phyloP scores from a whole-genome alignment of 2,888 invertebrate species.

The Malthinus flaveolus region DNA sequence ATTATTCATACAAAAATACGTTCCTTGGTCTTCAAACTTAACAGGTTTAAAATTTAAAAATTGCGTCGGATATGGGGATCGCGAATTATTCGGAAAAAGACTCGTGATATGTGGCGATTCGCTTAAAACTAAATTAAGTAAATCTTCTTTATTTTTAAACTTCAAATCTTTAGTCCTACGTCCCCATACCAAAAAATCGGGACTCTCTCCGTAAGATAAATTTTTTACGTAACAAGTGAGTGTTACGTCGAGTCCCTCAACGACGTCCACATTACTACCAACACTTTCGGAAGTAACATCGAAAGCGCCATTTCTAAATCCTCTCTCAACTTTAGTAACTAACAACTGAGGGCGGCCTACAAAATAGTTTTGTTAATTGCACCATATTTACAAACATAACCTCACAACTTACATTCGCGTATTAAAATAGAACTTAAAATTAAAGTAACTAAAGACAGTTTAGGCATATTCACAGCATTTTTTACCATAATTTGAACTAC shows the following conservation, averaged over 20 bases:
- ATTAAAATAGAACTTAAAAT: background rate
- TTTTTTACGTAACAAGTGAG: background rate
- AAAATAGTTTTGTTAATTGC: constrained; percentile 7
- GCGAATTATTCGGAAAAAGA: too few relatives aligned
- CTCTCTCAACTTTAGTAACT: background rate
- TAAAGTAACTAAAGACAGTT: constrained; percentile 3
- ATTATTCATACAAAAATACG: constrained; percentile 48
- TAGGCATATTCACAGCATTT: constrained; percentile 16
- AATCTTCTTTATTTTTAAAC: constrained; percentile 12
- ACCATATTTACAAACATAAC: constrained; percentile 7
- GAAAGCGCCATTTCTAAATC: too few relatives aligned
- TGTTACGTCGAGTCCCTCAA: background rate
- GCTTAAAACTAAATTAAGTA: background rate
- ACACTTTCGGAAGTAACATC: too few relatives aligned
- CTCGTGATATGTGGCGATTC: too few relatives aligned
- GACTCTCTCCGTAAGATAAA: background rate
- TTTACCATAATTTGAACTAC: constrained; percentile 13
- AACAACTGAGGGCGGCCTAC: background rate
- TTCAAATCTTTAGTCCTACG: constrained; percentile 5
- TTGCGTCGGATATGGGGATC: too few relatives aligned
- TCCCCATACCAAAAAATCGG: constrained; percentile 9
- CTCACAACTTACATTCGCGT: constrained; percentile 10
- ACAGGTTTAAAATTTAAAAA: constrained; percentile 33
- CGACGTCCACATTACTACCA: background rate
- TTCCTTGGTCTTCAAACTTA: constrained; percentile 44